These are phyloP conservation scores for Ceratosolen fusciceps DNA, from an alignment of 1,140 invertebrate species.

Conservation along the genomic window DNA sequence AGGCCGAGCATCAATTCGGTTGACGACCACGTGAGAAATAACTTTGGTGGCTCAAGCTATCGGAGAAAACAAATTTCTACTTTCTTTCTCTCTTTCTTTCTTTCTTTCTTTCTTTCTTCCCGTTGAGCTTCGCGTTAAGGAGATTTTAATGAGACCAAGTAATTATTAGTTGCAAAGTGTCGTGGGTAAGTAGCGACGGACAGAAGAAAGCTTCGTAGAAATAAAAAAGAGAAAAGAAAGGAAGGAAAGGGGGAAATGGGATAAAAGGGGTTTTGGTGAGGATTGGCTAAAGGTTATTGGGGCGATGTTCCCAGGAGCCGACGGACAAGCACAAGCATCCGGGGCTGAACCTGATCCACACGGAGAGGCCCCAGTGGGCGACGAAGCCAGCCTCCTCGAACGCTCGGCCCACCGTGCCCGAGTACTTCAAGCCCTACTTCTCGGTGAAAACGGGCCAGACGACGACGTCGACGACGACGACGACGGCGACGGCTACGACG, in stretches of 20 bases:
- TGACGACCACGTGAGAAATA: slow-evolving; percentile 58
- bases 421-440: slow-evolving; percentile 64
- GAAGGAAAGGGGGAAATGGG: too few relatives aligned
- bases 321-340: slow-evolving; percentile 48
- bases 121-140: too few relatives aligned
- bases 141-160: too few relatives aligned
- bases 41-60: background rate
- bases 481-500: slow-evolving; percentile 6
- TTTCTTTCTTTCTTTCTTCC: too few relatives aligned
- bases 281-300: too few relatives aligned
- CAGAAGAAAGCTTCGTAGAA: too few relatives aligned
- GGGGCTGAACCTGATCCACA: slow-evolving; percentile 62
- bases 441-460: slow-evolving; percentile 64
- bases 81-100: too few relatives aligned
- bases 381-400: slow-evolving; percentile 60
- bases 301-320: slow-evolving; percentile 5
- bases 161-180: too few relatives aligned
- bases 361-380: slow-evolving; percentile 64
- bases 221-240: too few relatives aligned
- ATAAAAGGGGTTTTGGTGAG: too few relatives aligned
- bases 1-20: slow-evolving; percentile 65
- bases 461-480: slow-evolving; percentile 13
- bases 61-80: too few relatives aligned
- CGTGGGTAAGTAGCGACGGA: too few relatives aligned
- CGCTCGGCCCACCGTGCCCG: slow-evolving; percentile 54